These are phyloP conservation scores for Garra rufa DNA, from an alignment of 2,113 vertebrate genomes.

Conservation along the genomic window DNA sequence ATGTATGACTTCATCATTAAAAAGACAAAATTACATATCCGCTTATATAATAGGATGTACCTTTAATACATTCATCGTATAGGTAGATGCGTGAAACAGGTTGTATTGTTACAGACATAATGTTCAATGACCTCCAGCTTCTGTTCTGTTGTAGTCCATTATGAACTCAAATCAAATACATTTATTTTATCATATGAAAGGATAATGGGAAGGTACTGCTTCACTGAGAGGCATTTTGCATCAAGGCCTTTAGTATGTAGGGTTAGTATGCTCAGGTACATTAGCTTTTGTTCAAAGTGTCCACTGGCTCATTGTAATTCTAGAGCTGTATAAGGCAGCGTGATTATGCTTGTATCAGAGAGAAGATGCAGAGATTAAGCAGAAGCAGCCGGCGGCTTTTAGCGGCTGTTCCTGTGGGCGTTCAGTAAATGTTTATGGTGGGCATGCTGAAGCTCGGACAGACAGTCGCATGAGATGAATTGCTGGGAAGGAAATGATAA, in stretches of 20 bases:
- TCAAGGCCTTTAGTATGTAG: not conserved
- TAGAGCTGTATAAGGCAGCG: not conserved
- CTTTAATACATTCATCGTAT: not conserved
- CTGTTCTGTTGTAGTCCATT: not conserved
- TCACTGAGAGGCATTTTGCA: conserved; percentile 1
- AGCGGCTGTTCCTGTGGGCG: not conserved
- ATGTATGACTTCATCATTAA: not conserved
- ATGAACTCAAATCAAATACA: conserved; percentile 8
- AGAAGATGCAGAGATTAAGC: conserved; percentile 21
- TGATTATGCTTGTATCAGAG: conserved; percentile 22
- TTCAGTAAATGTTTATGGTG: conserved; percentile 18
- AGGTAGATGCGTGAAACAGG: not conserved
- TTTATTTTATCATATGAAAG: not conserved
- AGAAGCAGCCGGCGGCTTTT: not conserved
- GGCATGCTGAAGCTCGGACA: not conserved
- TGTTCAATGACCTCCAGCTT: not conserved
- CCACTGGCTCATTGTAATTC: conserved; percentile 21
- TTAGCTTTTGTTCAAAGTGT: conserved; percentile 29
- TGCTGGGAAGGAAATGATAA: conserved; percentile 5
- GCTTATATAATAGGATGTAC: not conserved
- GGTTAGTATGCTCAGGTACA: not conserved
- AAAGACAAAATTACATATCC: not conserved
- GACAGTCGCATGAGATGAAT: not conserved
- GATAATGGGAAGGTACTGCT: not conserved
- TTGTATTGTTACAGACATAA: not conserved